Evolutionary conservation across 2,888 invertebrate species (phyloP).

Genomic region (Drosophila monieri): DNA sequence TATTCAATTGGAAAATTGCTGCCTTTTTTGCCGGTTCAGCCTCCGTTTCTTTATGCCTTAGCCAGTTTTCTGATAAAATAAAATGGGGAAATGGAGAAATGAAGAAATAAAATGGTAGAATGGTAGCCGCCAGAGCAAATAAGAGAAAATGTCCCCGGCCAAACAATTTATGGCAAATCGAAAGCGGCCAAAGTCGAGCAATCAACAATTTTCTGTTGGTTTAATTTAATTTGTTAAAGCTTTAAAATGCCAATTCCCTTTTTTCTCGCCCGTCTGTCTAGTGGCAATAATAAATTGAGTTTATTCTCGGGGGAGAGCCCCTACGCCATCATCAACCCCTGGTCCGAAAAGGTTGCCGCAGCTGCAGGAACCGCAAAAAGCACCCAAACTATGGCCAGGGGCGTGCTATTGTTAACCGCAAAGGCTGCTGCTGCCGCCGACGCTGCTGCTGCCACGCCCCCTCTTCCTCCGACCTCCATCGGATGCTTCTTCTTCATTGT

Average conservation of each 20-base stretch:
- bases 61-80: conserved; percentile 43
- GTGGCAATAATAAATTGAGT: conserved; percentile 77
- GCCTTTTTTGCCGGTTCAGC: conserved; percentile 43
- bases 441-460: conserved; percentile 7
- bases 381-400: conserved; percentile 64
- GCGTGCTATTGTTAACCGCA: conserved; percentile 70
- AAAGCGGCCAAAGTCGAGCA: conserved; percentile 44
- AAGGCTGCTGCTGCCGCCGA: conserved; percentile 21
- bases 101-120: conserved; percentile 33
- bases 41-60: conserved; percentile 10
- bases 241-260: conserved; percentile 71
- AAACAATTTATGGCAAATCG: conserved; percentile 52
- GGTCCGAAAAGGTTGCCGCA: conserved; percentile 49
- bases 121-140: conserved; percentile 23
- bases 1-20: conserved; percentile 81
- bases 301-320: conserved; percentile 62
- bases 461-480: conserved; percentile 3
- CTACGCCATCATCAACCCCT: not conserved
- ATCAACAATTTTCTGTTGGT: conserved; percentile 57
- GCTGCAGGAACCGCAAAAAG: conserved; percentile 69
- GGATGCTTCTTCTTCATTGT: conserved; percentile 57
- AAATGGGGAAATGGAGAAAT: conserved; percentile 27
- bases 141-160: conserved; percentile 20
- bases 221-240: conserved; percentile 71
- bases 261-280: conserved; percentile 35